Evolutionary conservation across 2,888 invertebrate species (phyloP).

Genomic region (Pristionchus fissidentatus): DNA sequence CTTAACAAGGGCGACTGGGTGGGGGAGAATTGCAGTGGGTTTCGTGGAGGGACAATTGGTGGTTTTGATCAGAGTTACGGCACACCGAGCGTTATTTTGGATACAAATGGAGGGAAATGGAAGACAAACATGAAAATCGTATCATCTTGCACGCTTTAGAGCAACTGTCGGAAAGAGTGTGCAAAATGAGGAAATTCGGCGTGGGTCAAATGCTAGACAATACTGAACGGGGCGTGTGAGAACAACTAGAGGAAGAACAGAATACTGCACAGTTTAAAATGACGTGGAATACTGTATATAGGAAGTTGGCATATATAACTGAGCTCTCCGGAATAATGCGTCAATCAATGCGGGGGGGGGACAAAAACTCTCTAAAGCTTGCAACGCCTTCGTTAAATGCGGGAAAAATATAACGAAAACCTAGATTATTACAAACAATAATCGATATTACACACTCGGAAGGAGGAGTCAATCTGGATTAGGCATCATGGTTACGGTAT

Average conservation of each 20-base stretch:
- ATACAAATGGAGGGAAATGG: conserved; percentile 1
- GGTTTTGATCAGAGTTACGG: no score
- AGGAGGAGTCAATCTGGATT: no score
- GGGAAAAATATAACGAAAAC: neutral
- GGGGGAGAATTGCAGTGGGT: no score
- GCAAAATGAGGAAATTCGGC: no score
- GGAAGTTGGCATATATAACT: conserved; percentile 6
- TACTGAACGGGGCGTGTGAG: no score
- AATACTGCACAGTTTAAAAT: conserved; percentile 38
- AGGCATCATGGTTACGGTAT: neutral
- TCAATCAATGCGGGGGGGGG: conserved; percentile 1
- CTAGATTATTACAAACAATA: conserved; percentile 36
- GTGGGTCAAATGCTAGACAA: no score
- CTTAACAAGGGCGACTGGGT: no score
- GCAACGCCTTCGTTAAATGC: conserved; percentile 9
- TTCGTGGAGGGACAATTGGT: no score
- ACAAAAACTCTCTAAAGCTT: conserved; percentile 11
- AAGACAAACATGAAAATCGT: neutral
- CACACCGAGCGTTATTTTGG: conserved; percentile 34
- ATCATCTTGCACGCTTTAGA: no score
- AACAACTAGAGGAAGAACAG: neutral
- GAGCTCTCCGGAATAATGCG: conserved; percentile 16
- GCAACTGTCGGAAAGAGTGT: no score
- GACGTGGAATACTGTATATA: conserved; percentile 23
- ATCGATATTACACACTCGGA: no score